These are phyloP conservation scores for Agrotis segetum DNA, from an alignment of 2,888 invertebrate species.

Conservation along the genomic window DNA sequence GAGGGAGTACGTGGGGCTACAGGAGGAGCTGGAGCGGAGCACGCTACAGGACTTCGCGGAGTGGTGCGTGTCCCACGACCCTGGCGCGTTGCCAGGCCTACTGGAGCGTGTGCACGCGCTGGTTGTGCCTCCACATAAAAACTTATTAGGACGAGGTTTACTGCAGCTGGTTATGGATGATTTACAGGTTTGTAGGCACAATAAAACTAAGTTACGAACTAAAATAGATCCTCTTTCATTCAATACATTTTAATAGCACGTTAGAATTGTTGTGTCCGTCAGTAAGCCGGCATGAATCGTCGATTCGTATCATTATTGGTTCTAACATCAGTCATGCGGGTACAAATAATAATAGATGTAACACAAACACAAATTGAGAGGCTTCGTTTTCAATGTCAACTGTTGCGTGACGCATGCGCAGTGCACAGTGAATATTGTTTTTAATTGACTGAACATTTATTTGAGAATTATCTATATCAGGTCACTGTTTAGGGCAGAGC, in stretches of 20 bases:
- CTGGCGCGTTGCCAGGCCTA: slow-evolving; percentile 92
- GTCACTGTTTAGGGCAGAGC: background rate
- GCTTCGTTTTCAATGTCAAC: slow-evolving; percentile 63
- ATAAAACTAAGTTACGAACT: slow-evolving; percentile 9
- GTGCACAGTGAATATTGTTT: slow-evolving; percentile 6
- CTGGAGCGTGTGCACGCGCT: slow-evolving; percentile 93
- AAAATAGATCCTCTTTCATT: background rate
- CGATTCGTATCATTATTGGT: slow-evolving; percentile 41
- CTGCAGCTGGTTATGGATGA: slow-evolving; percentile 81
- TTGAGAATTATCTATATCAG: slow-evolving; percentile 3
- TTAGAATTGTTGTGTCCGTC: slow-evolving; percentile 14
- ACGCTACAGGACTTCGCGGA: slow-evolving; percentile 94
- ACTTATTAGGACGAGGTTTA: slow-evolving; percentile 86
- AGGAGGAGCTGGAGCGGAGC: slow-evolving; percentile 90
- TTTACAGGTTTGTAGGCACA: slow-evolving; percentile 78
- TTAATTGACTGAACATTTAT: slow-evolving; percentile 2
- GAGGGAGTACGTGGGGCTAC: slow-evolving; percentile 90
- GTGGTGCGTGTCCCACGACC: slow-evolving; percentile 93
- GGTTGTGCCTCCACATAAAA: slow-evolving; percentile 88
- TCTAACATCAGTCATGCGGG: slow-evolving; percentile 42
- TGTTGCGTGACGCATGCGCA: slow-evolving; percentile 53
- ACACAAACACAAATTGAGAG: slow-evolving; percentile 51
- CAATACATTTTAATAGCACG: background rate
- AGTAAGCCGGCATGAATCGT: slow-evolving; percentile 27
- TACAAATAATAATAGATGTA: slow-evolving; percentile 45